Evolutionary conservation across 2,888 invertebrate species (phyloP), one percentile per base, ranked within the genome.

Genomic region (Elysia crispata): DNA sequence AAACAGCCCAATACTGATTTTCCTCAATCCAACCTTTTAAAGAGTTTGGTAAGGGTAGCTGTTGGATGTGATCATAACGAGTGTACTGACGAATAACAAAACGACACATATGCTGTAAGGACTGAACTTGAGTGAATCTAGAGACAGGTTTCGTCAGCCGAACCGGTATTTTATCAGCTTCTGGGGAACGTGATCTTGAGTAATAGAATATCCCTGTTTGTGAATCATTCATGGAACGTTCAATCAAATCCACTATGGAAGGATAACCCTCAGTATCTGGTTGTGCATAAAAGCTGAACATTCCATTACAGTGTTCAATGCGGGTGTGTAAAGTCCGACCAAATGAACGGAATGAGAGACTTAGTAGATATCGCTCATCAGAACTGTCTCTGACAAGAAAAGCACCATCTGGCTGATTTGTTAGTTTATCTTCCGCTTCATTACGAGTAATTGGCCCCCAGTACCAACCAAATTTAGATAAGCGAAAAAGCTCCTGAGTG

Each of bases 321-420:
- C 96, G 94, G 77, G 95, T 95, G 89, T 96, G 96, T 79, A 95
- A 93, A 0, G 95, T 95, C 86, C 94, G 94, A 30, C 95, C 95
- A 80, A 94, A 92, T 1, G 93, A 93, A 81, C 95, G 94, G 91
- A 96, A 96, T 89, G 95, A 95, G 75, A 96, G 92, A 50, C 95
- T 95, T 85, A 96, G 94, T 83, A 96, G 94, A 88, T 95, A 94
- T 82, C 94, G 93, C 86, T 94, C 94, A 78, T 95, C 95, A 28
- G 95, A 95, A 1, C 95, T 95, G 90, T 96, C 95, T 49, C 96
- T 93, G 11, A 96, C 95, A 81, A 96, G 92, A 92, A 96, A 96
- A 76, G 95, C 94, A 79, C 96, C 96, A 88, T 95, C 95, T 25
- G 95, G 94, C 89, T 95, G 94, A 82, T 94, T 94, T 75, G 94